phyloP scores from a whole-genome alignment of 1,140 invertebrate species.

The Diorhabda elongata region DNA sequence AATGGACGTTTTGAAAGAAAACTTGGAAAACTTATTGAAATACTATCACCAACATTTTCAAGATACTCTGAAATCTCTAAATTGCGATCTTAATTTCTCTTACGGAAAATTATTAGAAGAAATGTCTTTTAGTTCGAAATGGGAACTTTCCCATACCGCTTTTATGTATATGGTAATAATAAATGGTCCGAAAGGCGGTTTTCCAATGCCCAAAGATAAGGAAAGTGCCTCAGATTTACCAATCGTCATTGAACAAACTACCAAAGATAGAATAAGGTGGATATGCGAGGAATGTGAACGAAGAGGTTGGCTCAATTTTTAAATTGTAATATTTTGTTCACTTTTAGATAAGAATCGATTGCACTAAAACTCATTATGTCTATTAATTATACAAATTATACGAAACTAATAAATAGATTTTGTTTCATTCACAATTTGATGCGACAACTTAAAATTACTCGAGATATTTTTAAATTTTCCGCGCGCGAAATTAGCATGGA shows the following conservation, averaged over 20 bases:
- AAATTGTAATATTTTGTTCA: too few species aligned
- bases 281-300: conserved; percentile 12
- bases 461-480: too few species aligned
- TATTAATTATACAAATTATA: too few species aligned
- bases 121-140: conserved; percentile 13
- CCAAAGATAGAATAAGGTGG: conserved; percentile 4
- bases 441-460: too few species aligned
- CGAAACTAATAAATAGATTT: too few species aligned
- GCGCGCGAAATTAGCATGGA: too few species aligned
- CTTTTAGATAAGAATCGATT: too few species aligned
- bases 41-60: conserved; percentile 51
- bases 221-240: neutral
- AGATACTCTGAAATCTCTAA: conserved; percentile 21
- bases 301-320: conserved; percentile 10
- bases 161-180: conserved; percentile 20
- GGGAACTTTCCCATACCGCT: conserved; percentile 11
- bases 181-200: conserved; percentile 14
- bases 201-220: neutral
- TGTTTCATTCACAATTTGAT: too few species aligned
- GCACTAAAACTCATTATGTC: too few species aligned
- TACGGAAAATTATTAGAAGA: conserved; percentile 22
- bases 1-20: conserved; percentile 41
- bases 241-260: neutral
- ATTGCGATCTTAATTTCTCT: conserved; percentile 20
- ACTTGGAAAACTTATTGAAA: conserved; percentile 49